A percentile compares a stretch with the other conserved stretches of the same genome.
Conservation (phyloP, 2,888 invertebrate genomes). For the Rhodophaea formosa region DNA sequence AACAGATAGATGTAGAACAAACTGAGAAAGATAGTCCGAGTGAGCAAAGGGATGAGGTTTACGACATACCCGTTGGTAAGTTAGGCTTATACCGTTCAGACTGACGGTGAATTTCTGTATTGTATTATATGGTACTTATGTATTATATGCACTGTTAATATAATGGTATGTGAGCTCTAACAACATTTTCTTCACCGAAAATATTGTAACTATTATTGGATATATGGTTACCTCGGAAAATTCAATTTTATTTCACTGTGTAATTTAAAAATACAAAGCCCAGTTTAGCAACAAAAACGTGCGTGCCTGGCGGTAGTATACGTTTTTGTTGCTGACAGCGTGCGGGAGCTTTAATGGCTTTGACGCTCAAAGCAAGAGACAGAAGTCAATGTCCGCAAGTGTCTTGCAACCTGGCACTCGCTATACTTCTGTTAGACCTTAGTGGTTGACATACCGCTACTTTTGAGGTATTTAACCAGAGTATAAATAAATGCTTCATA, state of each 20-base stretch:
- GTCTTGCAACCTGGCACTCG: background rate
- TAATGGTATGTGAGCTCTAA: background rate
- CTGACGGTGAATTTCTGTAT: slow-evolving; percentile 22
- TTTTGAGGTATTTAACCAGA: background rate
- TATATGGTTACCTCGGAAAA: no score
- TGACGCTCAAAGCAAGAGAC: no score
- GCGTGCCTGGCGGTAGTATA: no score
- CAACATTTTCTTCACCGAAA: background rate
- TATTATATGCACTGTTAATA: slow-evolving; percentile 9
- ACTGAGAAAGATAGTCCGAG: slow-evolving; percentile 53
- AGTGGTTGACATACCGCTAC: no score
- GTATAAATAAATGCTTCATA: background rate
- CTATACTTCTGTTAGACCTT: no score
- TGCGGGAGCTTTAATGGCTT: no score
- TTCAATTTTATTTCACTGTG: no score
- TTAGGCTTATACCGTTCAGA: slow-evolving; percentile 31
- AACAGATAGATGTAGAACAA: slow-evolving; percentile 52
- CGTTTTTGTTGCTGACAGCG: no score
- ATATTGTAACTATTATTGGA: no score
- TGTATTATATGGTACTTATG: slow-evolving; percentile 17
- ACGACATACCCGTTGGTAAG: slow-evolving; percentile 77
- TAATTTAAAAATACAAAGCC: no score
- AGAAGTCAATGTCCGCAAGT: background rate
- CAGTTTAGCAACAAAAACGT: no score
- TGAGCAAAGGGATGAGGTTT: slow-evolving; percentile 62